These are phyloP conservation scores for Ophthalmolycus amberensis DNA, from an alignment of 2,113 vertebrate species.

Conservation along the genomic window DNA sequence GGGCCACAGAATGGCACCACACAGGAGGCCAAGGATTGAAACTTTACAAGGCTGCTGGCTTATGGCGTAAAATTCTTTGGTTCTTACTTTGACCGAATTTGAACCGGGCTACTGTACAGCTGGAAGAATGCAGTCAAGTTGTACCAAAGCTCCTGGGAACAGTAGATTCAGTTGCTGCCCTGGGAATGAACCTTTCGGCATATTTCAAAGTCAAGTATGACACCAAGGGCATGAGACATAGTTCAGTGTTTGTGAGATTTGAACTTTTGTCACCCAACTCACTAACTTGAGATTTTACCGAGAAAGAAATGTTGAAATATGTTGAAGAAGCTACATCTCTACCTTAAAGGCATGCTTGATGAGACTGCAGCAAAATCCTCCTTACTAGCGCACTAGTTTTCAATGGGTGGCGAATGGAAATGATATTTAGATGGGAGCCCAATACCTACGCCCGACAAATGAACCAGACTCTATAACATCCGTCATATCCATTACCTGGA, in stretches of 20 bases:
- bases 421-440: constrained; percentile 43
- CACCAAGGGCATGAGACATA: background rate
- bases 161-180: constrained; percentile 20
- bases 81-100: constrained; percentile 20
- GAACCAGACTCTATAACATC: constrained; percentile 51
- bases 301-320: constrained; percentile 10
- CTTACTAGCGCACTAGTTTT: constrained; percentile 19
- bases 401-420: constrained; percentile 30
- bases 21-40: constrained; percentile 35
- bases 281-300: background rate
- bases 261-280: constrained; percentile 5
- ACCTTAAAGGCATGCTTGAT: background rate
- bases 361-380: constrained; percentile 33
- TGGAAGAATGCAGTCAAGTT: background rate
- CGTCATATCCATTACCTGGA: constrained; percentile 60
- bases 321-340: background rate
- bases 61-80: background rate
- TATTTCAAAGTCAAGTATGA: constrained; percentile 18
- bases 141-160: constrained; percentile 6
- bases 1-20: constrained; percentile 40
- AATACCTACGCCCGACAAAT: constrained; percentile 32
- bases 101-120: constrained; percentile 3
- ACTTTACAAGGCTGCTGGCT: constrained; percentile 34
- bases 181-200: constrained; percentile 31
- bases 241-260: constrained; percentile 18